phyloP scores from a whole-genome alignment of 2,797 vertebrate genomes.

The Borostomias antarcticus region DNA sequence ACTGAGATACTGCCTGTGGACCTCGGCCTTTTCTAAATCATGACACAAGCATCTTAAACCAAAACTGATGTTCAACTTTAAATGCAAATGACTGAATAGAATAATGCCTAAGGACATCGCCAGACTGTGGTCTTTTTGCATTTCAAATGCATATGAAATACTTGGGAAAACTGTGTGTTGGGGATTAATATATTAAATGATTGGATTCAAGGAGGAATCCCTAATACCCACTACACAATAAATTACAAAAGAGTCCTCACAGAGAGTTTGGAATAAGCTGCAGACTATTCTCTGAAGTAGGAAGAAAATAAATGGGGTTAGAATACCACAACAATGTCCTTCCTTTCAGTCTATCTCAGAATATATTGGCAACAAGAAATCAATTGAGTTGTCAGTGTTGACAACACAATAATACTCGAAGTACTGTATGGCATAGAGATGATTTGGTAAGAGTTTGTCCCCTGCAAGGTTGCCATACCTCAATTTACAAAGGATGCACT shows the following conservation, averaged over 20 bases:
- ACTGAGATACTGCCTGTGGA: no score
- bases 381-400: conserved; percentile 18
- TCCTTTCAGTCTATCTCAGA: conserved; percentile 19
- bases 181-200: conserved; percentile 46
- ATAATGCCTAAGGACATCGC: conserved; percentile 30
- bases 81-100: conserved; percentile 30
- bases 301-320: not conserved
- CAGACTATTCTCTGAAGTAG: conserved; percentile 18
- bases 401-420: conserved; percentile 26
- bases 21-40: no score
- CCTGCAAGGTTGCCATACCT: conserved; percentile 17
- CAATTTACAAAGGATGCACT: conserved; percentile 33
- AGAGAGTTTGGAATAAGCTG: conserved; percentile 5
- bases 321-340: not conserved
- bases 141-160: conserved; percentile 45
- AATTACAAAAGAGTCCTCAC: conserved; percentile 15
- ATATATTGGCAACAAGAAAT: conserved; percentile 17
- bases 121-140: conserved; percentile 13
- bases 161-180: conserved; percentile 44
- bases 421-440: conserved; percentile 2
- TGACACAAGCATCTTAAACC: conserved; percentile 1
- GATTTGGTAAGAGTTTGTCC: conserved; percentile 11
- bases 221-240: conserved; percentile 21
- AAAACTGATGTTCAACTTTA: conserved; percentile 22
- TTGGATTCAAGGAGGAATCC: conserved; percentile 28